Evolutionary conservation across 2,888 invertebrate species (phyloP).

Genomic region (Torymus auratus): DNA sequence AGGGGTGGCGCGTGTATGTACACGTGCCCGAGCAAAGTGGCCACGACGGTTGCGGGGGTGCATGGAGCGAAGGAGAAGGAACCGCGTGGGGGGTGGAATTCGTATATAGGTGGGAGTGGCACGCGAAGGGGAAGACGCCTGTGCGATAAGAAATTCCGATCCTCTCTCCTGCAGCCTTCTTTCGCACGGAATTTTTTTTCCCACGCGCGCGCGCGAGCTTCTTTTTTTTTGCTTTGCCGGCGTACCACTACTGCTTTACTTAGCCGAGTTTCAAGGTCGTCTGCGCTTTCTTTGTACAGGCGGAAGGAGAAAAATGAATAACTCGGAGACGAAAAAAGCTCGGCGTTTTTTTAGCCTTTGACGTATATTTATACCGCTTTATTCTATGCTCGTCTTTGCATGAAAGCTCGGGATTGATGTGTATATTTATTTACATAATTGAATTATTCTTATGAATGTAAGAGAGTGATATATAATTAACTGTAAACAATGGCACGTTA

Average conservation of each 20-base stretch:
- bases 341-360: neutral
- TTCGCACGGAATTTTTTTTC: neutral
- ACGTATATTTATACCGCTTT: neutral
- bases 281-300: too few species aligned
- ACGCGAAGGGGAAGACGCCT: conserved; percentile 30
- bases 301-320: too few species aligned
- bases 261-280: conserved; percentile 44
- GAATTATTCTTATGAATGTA: too few species aligned
- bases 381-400: too few species aligned
- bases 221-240: conserved; percentile 16
- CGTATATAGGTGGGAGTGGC: too few species aligned
- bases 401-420: too few species aligned
- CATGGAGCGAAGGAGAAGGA: neutral
- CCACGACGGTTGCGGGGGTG: conserved; percentile 27
- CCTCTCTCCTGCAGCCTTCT: neutral
- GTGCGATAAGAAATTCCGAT: conserved; percentile 46
- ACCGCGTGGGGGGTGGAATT: neutral
- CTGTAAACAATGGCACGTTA: too few species aligned
- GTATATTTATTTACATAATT: too few species aligned
- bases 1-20: conserved; percentile 52
- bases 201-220: neutral
- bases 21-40: conserved; percentile 23
- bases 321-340: neutral
- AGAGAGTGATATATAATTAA: too few species aligned
- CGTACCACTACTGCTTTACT: conserved; percentile 17